Percentiles rank a stretch among this genome's conserved stretches.
These are phyloP conservation scores for Idaea biselata DNA, from an alignment of 2,888 invertebrate genomes.

Conservation along the genomic window DNA sequence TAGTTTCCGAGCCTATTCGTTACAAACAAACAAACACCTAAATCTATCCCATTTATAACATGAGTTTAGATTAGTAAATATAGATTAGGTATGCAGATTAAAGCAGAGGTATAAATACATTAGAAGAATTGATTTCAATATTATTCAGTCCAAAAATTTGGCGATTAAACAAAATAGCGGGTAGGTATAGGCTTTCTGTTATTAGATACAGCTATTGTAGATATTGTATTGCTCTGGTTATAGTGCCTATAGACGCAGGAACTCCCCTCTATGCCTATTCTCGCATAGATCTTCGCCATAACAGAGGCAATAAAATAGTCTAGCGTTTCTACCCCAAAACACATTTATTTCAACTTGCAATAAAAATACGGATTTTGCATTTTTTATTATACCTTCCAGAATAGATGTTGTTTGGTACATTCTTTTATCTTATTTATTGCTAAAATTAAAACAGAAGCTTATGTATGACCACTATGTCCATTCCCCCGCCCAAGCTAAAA, in stretches of 20 bases:
- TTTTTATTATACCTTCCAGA: neutral
- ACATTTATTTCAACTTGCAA: neutral
- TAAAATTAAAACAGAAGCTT: neutral
- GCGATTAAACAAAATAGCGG: no score
- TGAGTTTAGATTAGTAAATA: no score
- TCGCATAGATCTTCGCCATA: neutral
- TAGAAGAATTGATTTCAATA: no score
- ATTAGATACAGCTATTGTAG: no score
- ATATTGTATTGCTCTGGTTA: no score
- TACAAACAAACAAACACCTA: no score
- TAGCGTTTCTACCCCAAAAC: neutral
- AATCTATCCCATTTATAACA: no score
- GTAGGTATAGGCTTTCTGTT: no score
- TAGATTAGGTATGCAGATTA: no score
- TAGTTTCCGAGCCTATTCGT: no score
- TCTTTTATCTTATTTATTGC: neutral
- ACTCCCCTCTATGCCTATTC: neutral
- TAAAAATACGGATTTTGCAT: neutral
- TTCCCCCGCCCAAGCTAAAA: neutral
- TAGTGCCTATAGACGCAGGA: neutral
- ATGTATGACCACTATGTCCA: neutral
- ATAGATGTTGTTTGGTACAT: neutral
- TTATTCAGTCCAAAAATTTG: no score
- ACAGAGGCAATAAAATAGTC: neutral
- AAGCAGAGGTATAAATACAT: no score